A percentile compares a stretch with the other conserved stretches of the same genome.
Evolutionary conservation across 2,113 vertebrate genomes (phyloP).

Genomic region (Hippocampus guttulatus): DNA sequence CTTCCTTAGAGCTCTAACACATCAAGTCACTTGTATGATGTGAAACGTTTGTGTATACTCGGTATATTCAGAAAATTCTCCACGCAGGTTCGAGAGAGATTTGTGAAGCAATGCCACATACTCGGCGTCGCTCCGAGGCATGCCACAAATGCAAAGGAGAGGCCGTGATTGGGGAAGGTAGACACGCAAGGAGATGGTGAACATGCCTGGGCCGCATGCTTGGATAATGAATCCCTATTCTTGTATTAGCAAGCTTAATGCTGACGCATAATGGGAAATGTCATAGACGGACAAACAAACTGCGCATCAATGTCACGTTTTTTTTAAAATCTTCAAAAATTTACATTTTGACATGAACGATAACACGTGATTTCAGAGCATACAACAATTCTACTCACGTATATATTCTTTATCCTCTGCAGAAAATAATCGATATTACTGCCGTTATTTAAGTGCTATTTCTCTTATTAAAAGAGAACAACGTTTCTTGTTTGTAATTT

Average conservation of each 20-base stretch:
- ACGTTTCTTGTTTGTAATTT: too few species aligned
- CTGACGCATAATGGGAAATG: too few species aligned
- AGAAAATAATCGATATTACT: too few species aligned
- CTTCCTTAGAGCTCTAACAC: not conserved
- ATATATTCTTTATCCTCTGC: too few species aligned
- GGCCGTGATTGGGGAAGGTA: constrained; percentile 7
- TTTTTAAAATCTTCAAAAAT: too few species aligned
- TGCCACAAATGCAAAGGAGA: constrained; percentile 14
- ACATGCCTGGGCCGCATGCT: constrained; percentile 8
- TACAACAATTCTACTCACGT: too few species aligned
- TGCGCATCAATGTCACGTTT: too few species aligned
- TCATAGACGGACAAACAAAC: too few species aligned
- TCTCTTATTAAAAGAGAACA: too few species aligned
- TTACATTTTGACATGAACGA: too few species aligned
- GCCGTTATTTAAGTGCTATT: too few species aligned
- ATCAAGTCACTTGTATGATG: not conserved
- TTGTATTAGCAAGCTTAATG: not conserved
- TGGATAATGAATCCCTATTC: not conserved
- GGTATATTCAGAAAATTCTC: not conserved
- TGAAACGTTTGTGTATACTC: not conserved
- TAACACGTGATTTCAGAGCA: too few species aligned
- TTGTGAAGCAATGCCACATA: constrained; percentile 1
- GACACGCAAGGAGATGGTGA: constrained; percentile 12
- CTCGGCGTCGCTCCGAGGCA: not conserved
- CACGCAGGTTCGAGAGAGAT: not conserved